Base-by-base conservation (phyloP, 2,797 vertebrate species). In the Cynodonichthys magdalenae region DNA sequence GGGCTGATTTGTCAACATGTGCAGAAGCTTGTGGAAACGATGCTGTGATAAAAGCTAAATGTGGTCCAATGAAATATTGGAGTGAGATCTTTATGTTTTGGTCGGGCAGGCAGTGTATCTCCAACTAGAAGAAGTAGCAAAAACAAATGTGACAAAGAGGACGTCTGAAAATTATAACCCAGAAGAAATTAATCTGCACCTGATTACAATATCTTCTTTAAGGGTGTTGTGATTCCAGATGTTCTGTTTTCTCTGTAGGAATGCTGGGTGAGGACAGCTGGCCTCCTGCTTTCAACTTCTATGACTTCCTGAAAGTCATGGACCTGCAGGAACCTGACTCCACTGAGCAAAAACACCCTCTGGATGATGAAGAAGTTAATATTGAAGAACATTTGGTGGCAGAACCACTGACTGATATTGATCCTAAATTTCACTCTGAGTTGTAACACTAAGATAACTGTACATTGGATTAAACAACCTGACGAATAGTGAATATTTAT, bases 251-350 rank as follows among this genome's bases (percentile, higher is more conserved):
- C 61, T 75, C 69, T 70, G 34, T 66, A 99, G 97, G 93, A 61
- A 77, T 74, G 73, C 85, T 98, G 81, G 90, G 90, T 1, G 92
- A 91, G 18, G 89, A 93, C 15, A 87, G 88, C 24, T 97, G 96
- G 96, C 90, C 83, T 53, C 95, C 97, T 7, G 86, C 90, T 0
- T 92, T 92, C 42, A 90, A 94, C 0, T 94, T 96, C 52, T 95
- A 94, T 0, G 79, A 98, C 84, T 98, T 98, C 78, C 93, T 99
- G 24, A 91, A 87, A 60, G 84, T 94, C 90, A 96, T 98, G 94
- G 96, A 96, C 59, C 69, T 66, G 0, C 66, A 94, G 0, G 15
- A 82, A 0, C 91, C 93, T 0, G 85, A 90, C 5, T 88, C 81
- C 0, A 77, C 91, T 3, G 51, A 79, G n/a, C 90, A 89, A 82